These are phyloP conservation scores for Lasioglossum villosulum DNA, from an alignment of 2,888 invertebrate genomes.

Conservation along the genomic window DNA sequence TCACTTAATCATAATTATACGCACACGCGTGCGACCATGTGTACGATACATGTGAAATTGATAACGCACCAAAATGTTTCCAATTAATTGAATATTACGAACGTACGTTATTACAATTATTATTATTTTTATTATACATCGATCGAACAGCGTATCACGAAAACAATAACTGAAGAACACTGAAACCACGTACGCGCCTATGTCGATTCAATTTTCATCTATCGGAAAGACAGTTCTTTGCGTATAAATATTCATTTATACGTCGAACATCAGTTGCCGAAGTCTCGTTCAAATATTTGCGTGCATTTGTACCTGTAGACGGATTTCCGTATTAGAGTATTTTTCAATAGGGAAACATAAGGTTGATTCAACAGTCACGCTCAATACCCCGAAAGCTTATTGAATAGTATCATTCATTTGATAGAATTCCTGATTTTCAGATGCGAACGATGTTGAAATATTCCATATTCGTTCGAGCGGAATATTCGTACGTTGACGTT, in stretches of 20 bases:
- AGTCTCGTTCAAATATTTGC: background rate
- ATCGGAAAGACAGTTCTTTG: background rate
- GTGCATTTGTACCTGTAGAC: background rate
- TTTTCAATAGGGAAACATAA: background rate
- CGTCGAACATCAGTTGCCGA: background rate
- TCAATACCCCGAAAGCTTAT: background rate
- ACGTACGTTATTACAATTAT: background rate
- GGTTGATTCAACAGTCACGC: background rate
- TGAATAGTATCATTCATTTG: background rate
- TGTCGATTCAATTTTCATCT: background rate
- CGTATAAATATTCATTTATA: slow-evolving; percentile 3
- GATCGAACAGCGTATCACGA: background rate
- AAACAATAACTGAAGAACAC: background rate
- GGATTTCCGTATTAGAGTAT: background rate
- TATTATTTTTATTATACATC: too few relatives aligned
- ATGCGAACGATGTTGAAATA: background rate
- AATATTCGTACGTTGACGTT: background rate
- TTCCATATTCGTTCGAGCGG: background rate
- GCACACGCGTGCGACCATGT: background rate
- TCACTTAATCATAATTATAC: background rate
- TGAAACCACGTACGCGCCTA: background rate
- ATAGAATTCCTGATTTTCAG: background rate
- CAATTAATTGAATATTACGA: background rate
- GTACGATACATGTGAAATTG: background rate
- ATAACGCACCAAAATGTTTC: background rate